These are phyloP conservation scores for Bradypus variegatus DNA, from an alignment of 2,797 vertebrate species.

Conservation along the genomic window DNA sequence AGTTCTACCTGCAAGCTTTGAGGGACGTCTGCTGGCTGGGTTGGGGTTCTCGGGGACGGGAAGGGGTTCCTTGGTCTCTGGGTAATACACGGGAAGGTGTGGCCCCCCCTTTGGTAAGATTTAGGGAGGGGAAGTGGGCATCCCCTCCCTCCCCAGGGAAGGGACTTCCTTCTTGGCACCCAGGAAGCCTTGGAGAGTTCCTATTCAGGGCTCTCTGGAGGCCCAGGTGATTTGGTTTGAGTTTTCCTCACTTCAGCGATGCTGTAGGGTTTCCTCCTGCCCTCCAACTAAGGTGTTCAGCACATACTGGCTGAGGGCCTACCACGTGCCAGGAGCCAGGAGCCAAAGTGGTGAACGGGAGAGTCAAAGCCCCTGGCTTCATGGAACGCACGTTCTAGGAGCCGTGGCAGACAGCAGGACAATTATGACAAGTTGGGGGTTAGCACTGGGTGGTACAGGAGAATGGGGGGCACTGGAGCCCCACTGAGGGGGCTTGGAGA, in stretches of 20 bases:
- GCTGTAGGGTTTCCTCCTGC: not conserved
- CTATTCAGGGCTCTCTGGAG: not conserved
- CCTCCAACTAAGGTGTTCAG: not conserved
- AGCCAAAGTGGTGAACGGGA: not conserved
- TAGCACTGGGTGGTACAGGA: not conserved
- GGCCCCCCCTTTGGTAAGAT: not conserved
- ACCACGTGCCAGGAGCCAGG: not conserved
- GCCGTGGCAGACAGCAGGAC: not conserved
- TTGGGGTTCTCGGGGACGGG: not conserved
- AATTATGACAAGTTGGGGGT: not conserved
- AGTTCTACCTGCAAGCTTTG: not conserved
- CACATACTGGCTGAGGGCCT: not conserved
- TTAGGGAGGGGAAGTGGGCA: not conserved
- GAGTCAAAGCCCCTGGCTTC: not conserved
- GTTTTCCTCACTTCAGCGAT: not conserved
- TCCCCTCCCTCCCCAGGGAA: rapidly evolving
- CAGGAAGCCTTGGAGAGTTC: not conserved
- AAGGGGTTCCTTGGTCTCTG: not conserved
- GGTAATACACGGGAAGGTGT: not conserved
- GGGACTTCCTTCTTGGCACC: not conserved
- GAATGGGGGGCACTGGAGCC: no score
- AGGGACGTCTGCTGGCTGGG: not conserved
- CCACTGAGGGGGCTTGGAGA: not conserved
- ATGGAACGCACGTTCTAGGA: not conserved
- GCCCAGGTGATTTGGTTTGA: no score